A percentile compares a stretch with the other conserved stretches of the same genome.
These are phyloP conservation scores for Eurytoma californica DNA, from an alignment of 2,888 invertebrate genomes.

Conservation along the genomic window DNA sequence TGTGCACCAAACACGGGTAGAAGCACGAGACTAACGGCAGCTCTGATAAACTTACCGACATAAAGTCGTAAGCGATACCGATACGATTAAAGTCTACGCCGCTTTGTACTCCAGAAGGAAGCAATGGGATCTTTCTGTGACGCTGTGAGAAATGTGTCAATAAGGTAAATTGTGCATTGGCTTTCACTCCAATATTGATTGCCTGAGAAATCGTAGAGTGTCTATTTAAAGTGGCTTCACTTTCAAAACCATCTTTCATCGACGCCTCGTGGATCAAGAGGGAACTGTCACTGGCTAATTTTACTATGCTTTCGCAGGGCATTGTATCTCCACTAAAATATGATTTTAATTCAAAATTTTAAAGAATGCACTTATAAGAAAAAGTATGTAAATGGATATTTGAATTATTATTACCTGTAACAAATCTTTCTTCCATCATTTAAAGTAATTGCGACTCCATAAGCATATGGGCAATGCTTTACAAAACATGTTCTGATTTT, in stretches of 20 bases:
- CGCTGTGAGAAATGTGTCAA: conserved; percentile 98
- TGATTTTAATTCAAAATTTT: too few species aligned
- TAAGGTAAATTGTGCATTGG: conserved; percentile 90
- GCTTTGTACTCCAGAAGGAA: conserved; percentile 80
- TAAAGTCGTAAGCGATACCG: conserved; percentile 95
- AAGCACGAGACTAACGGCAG: conserved; percentile 84
- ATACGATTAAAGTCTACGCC: conserved; percentile 76
- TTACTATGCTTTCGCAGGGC: conserved; percentile 87
- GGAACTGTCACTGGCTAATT: conserved; percentile 84
- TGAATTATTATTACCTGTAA: conserved; percentile 78
- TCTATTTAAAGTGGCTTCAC: conserved; percentile 87
- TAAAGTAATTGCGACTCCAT: conserved; percentile 82
- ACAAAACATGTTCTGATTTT: conserved; percentile 81
- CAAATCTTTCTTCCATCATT: conserved; percentile 84
- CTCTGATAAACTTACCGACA: conserved; percentile 86
- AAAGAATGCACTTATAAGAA: too few species aligned
- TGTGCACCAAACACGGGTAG: conserved; percentile 85
- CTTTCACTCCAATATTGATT: conserved; percentile 80
- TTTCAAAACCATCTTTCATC: conserved; percentile 91
- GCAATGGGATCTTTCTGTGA: conserved; percentile 90
- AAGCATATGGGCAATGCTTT: conserved; percentile 89
- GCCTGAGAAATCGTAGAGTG: conserved; percentile 93
- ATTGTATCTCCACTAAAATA: conserved; percentile 95
- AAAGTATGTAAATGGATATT: conserved; percentile 1
- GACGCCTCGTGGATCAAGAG: conserved; percentile 98